These are phyloP conservation scores for Cavia aperea DNA, from an alignment of 2,113 vertebrate species.

Conservation along the genomic window DNA sequence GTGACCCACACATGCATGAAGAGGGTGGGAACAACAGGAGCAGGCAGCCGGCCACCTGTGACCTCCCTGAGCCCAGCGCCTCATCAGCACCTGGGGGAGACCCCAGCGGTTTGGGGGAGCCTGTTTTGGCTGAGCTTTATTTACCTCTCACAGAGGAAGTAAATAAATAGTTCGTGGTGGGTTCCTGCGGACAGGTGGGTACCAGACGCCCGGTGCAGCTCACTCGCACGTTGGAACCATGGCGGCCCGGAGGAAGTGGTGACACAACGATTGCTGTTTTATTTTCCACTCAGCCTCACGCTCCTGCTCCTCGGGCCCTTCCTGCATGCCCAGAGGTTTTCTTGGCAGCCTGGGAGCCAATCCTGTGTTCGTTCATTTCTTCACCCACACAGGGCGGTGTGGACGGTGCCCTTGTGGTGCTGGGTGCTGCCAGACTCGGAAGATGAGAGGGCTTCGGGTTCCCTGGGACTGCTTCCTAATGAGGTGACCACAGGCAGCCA, in stretches of 20 bases:
- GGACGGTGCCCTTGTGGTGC: background rate
- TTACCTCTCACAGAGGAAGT: slow-evolving; percentile 67
- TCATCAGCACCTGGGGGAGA: slow-evolving; percentile 66
- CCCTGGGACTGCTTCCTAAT: background rate
- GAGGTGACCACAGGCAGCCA: background rate
- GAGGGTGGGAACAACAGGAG: background rate
- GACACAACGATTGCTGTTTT: slow-evolving; percentile 51
- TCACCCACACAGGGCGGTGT: background rate
- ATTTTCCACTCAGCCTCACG: slow-evolving; percentile 53
- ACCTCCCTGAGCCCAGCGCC: slow-evolving; percentile 12
- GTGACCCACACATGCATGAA: slow-evolving; percentile 29
- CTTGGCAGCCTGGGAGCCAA: background rate
- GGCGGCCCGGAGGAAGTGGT: slow-evolving; percentile 66
- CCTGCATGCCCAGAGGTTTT: background rate
- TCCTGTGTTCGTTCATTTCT: background rate
- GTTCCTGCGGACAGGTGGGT: background rate
- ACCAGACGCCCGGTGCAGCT: background rate
- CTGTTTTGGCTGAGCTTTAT: slow-evolving; percentile 66
- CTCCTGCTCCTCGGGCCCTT: background rate
- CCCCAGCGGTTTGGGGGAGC: slow-evolving; percentile 57
- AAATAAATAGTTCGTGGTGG: slow-evolving; percentile 65
- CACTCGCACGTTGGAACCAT: slow-evolving; percentile 37
- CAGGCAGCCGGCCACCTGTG: slow-evolving; percentile 59
- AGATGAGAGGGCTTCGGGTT: background rate
- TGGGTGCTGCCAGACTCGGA: accelerated